Conservation (phyloP, 2,888 invertebrate species). For the Anticlea derivata region DNA sequence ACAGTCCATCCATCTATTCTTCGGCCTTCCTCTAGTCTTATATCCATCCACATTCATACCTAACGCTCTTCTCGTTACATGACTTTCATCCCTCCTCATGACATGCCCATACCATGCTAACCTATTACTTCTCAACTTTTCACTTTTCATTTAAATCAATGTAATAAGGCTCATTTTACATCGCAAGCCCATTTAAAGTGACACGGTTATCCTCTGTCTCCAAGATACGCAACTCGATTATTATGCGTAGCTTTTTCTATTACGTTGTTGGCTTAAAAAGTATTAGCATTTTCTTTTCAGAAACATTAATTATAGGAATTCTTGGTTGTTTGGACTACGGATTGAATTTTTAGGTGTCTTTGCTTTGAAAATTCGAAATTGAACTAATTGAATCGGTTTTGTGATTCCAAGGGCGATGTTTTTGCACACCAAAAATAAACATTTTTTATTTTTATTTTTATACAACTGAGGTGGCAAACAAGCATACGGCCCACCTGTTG, state of each 20-base stretch:
- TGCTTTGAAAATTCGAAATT: neutral
- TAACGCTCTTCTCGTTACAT: too few relatives aligned
- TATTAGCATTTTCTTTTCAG: constrained; percentile 35
- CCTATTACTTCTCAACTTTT: too few relatives aligned
- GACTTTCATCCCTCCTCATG: too few relatives aligned
- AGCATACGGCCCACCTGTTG: too few relatives aligned
- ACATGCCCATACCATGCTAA: too few relatives aligned
- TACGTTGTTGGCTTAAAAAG: constrained; percentile 31
- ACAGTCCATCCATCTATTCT: too few relatives aligned
- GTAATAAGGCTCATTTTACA: constrained; percentile 1
- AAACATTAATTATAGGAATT: constrained; percentile 33
- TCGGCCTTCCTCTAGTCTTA: too few relatives aligned
- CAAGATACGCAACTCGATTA: constrained; percentile 49
- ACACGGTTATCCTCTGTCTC: constrained; percentile 17
- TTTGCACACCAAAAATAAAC: too few relatives aligned
- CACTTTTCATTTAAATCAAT: neutral
- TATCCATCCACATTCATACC: too few relatives aligned
- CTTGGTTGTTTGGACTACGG: constrained; percentile 23
- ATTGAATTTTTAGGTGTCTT: constrained; percentile 8
- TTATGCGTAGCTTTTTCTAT: constrained; percentile 42
- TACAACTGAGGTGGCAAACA: too few relatives aligned
- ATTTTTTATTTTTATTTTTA: too few relatives aligned
- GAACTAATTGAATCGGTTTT: neutral
- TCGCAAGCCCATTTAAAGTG: neutral
- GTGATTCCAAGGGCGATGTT: neutral